A percentile compares a stretch with the other conserved stretches of the same genome.
These are phyloP conservation scores for Cybosia mesomella DNA, from an alignment of 2,888 invertebrate genomes.

Conservation along the genomic window DNA sequence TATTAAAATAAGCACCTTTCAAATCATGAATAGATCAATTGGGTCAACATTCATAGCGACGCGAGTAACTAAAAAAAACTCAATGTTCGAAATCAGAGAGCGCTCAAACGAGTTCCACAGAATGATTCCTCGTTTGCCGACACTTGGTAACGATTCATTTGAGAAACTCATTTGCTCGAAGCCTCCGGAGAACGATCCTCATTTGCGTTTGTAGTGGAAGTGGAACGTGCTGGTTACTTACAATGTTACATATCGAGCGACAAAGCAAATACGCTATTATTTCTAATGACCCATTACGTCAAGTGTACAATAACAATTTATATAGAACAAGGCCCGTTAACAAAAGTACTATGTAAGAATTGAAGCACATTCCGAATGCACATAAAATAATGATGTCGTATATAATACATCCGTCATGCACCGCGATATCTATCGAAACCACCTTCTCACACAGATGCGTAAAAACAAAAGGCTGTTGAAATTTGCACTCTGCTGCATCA, in stretches of 20 bases:
- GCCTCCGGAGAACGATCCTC: conserved; percentile 75
- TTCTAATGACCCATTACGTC: conserved; percentile 53
- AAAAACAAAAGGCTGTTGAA: conserved; percentile 79
- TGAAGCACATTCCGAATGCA: conserved; percentile 24
- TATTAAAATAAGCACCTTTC: conserved; percentile 17
- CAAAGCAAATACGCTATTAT: conserved; percentile 53
- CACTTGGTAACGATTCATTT: conserved; percentile 82
- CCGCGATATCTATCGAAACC: conserved; percentile 40
- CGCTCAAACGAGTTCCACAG: conserved; percentile 62
- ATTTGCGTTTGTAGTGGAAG: conserved; percentile 75
- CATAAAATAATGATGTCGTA: conserved; percentile 43
- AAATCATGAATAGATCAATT: conserved; percentile 28
- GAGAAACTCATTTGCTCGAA: conserved; percentile 79
- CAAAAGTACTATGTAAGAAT: conserved; percentile 21
- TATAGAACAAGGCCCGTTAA: conserved; percentile 18
- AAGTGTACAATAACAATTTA: conserved; percentile 30
- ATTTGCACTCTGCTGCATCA: conserved; percentile 72
- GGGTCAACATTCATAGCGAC: conserved; percentile 36
- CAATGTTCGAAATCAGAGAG: conserved; percentile 69
- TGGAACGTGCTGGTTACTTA: conserved; percentile 55
- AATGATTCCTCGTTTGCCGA: conserved; percentile 75
- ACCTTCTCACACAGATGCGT: conserved; percentile 52
- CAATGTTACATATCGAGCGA: conserved; percentile 54
- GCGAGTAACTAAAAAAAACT: conserved; percentile 53
- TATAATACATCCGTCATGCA: conserved; percentile 38